Base-by-base conservation (phyloP, 2,113 vertebrate genomes). In the Cyphomyrus discorhynchus region DNA sequence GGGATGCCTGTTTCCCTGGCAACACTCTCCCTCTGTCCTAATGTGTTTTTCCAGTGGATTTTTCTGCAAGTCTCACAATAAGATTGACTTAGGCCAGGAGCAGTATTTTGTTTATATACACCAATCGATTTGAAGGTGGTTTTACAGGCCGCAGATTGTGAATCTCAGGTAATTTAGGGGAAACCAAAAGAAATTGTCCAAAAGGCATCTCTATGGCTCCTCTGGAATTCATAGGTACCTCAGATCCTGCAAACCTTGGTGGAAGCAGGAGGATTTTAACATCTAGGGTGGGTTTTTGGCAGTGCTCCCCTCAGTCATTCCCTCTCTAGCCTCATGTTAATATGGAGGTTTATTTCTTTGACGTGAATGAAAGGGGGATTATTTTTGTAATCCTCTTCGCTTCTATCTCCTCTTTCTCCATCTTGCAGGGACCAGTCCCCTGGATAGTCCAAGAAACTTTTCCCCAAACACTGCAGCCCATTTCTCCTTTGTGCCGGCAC, bases 381-480 rank as follows among this genome's bases (percentile, higher is more conserved):
- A 45, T 83, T 70, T 27, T 9, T 70, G 10, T 56, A 11, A 88
- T 17, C 39, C 27, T 6, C 39, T 66, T 19, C 3, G 7, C 11
- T 7, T 58, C 52, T 89, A n/a, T 58, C 31, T 35, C 39, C 84
- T 13, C 24, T 89, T 74, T 92, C 85, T 2, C 24, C 91, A 92
- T 91, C 53, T 91, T 89, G 91, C 95, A 99, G 98, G 98, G 87
- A 97, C 96, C 95, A 99, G 98, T 93, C 98, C 98, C 3, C 92
- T 98, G 96, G 98, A 99, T 93, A 99, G 98, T 91, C 98, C 98
- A 88, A 96, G 98, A 53, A 99, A 99, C 95, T 99, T 99, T 94
- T 99, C 98, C 92, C 98, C 98, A 49, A 99, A 95, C 96, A 95
- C 98, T n/a, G 97, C 97, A 46, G 98, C 97, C 91, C 98, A 99